Evolutionary conservation across 2,888 invertebrate genomes (phyloP), one percentile per base, ranked within the genome.

Genomic region (Drosophila tanythrix): DNA sequence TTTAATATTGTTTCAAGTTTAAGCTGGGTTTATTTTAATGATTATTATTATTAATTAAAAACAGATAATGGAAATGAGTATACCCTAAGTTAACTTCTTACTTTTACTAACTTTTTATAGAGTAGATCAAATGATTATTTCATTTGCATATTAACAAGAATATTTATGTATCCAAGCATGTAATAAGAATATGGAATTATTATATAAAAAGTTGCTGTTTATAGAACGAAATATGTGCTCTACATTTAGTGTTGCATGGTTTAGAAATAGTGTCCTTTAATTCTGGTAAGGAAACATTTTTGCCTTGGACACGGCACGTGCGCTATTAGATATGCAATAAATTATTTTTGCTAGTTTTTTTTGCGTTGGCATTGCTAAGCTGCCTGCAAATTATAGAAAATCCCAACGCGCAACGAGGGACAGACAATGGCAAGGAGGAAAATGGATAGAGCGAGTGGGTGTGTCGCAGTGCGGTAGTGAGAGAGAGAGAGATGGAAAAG

Each of bases 361-460:
- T 66, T 56, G 33, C 58, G 61, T 75, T 81, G 83, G 81, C 76
- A 79, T 77, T 70, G 77, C 82, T 89, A 92, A 91, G 92, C 92
- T 88, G 84, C 84, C 85, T 90, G 90, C 92, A 92, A 92, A 92
- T 92, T 92, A 91, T 89, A 91, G 90, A 91, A 92, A 92, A 92
- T 91, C 92, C 91, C 85, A 82, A 70, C 69, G 79, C 70, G 58
- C 61, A 70, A 63, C 57, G 67, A 67, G 66, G 50, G 57, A 58
- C 55, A 31, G 27, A 70, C 61, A 60, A 57, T 27, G 27, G 43
- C 61, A 46, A 36, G 25, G 6, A 52, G 18, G 8, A 36, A 6
- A 25, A 55, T 53, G 21, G 35, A 15, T 25, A 18, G 18, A 27
- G 51, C 4, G 15, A 25, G 13, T 5, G 35, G 35, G 31, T 11